Evolutionary conservation across 2,888 invertebrate genomes (phyloP).

Genomic region (Itoplectis maculator): DNA sequence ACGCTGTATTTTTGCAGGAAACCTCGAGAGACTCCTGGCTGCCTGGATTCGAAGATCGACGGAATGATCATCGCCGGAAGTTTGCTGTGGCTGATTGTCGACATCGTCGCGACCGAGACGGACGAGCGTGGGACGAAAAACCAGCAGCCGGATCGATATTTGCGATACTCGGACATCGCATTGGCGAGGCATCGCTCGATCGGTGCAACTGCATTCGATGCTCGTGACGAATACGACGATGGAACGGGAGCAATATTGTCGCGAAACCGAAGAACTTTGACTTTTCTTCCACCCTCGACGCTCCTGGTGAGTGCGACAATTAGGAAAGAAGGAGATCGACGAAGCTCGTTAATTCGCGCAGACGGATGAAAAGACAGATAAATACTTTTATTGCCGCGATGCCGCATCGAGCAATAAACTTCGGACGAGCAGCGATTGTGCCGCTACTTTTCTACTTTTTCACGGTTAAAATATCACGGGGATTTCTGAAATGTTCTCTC

Average conservation of each 20-base stretch:
- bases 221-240: background rate
- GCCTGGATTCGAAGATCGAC: background rate
- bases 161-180: background rate
- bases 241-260: constrained; percentile 44
- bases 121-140: background rate
- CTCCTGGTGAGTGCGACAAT: constrained; percentile 76
- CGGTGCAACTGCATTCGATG: background rate
- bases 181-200: background rate
- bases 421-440: background rate
- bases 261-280: constrained; percentile 74
- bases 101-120: background rate
- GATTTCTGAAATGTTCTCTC: constrained; percentile 7
- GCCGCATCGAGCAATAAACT: background rate
- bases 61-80: constrained; percentile 12
- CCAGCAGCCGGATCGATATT: background rate
- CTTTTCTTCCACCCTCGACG: constrained; percentile 75
- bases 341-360: no score
- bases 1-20: no score
- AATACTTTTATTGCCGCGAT: background rate
- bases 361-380: background rate
- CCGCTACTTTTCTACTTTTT: background rate
- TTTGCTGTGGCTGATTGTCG: constrained; percentile 9
- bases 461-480: constrained; percentile 16
- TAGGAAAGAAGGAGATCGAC: no score
- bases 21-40: background rate